Conservation (phyloP, 2,113 vertebrate genomes). For the Pedionomus torquatus region DNA sequence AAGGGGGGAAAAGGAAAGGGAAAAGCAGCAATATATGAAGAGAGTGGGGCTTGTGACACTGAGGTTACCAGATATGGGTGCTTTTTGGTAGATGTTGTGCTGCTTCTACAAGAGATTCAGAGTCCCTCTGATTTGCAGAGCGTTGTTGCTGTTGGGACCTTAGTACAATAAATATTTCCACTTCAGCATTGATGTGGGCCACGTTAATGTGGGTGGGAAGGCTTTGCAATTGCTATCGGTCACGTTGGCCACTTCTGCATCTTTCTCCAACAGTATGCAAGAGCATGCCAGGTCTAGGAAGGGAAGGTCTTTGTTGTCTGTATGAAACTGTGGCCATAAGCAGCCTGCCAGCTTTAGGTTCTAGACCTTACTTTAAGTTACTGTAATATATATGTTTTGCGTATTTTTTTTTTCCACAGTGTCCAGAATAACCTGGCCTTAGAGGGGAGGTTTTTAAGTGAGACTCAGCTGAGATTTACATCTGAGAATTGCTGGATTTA, state of each 20-base stretch:
- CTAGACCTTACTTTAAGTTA: neutral
- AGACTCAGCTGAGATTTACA: neutral
- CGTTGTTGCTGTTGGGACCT: neutral
- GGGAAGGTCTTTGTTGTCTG: neutral
- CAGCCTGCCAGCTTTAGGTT: neutral
- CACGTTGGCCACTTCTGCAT: neutral
- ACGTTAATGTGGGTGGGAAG: neutral
- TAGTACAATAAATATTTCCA: neutral
- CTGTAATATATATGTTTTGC: neutral
- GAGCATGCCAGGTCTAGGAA: fast-evolving
- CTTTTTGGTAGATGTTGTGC: neutral
- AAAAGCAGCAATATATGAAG: neutral
- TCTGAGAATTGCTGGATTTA: neutral
- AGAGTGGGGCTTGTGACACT: neutral
- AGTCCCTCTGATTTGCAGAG: neutral
- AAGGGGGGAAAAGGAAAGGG: neutral
- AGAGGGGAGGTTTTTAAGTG: neutral
- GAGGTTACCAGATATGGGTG: neutral
- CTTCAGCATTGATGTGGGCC: neutral
- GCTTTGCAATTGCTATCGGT: neutral
- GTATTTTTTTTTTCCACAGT: neutral
- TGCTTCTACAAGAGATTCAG: neutral
- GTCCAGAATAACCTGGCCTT: neutral
- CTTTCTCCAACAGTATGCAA: neutral
- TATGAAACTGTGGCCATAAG: neutral